These are phyloP conservation scores for Globodera rostochiensis DNA, from an alignment of 1,140 invertebrate species.

Conservation along the genomic window DNA sequence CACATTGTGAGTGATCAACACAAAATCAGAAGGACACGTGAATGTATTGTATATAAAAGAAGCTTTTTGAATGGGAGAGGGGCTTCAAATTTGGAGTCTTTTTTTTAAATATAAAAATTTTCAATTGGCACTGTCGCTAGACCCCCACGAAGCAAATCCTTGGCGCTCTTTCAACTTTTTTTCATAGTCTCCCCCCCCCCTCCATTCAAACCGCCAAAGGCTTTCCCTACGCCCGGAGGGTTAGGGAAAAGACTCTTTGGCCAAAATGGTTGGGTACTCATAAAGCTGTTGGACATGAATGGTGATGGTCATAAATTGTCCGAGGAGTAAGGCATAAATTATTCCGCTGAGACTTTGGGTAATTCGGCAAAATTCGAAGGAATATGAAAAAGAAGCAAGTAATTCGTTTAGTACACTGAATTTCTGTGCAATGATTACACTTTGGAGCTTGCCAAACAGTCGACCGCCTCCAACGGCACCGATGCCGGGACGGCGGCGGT, in stretches of 20 bases:
- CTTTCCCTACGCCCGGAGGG: too few species aligned
- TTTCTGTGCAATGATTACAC: conserved; percentile 37
- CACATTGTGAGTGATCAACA: conserved; percentile 44
- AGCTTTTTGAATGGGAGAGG: too few species aligned
- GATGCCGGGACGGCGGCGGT: background rate
- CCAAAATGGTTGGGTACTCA: background rate
- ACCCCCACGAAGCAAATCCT: background rate
- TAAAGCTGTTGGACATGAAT: conserved; percentile 3
- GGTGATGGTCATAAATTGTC: conserved; percentile 7
- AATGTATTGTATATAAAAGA: too few species aligned
- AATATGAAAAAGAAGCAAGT: background rate
- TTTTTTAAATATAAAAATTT: too few species aligned
- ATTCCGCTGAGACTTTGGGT: background rate
- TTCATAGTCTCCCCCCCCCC: too few species aligned
- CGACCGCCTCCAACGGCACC: background rate
- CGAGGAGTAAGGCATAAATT: background rate
- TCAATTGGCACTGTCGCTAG: too few species aligned
- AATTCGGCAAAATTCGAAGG: background rate
- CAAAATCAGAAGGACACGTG: background rate
- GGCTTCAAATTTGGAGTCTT: too few species aligned
- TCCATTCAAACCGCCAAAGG: too few species aligned
- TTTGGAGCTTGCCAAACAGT: conserved; percentile 22
- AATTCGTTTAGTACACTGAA: conserved; percentile 33
- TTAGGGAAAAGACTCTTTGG: background rate
- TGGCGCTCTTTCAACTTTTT: too few species aligned